Percentiles rank a stretch among this genome's conserved stretches.
phyloP scores from a whole-genome alignment of 2,797 vertebrate genomes.

The Microctenopoma stevenorrisi region DNA sequence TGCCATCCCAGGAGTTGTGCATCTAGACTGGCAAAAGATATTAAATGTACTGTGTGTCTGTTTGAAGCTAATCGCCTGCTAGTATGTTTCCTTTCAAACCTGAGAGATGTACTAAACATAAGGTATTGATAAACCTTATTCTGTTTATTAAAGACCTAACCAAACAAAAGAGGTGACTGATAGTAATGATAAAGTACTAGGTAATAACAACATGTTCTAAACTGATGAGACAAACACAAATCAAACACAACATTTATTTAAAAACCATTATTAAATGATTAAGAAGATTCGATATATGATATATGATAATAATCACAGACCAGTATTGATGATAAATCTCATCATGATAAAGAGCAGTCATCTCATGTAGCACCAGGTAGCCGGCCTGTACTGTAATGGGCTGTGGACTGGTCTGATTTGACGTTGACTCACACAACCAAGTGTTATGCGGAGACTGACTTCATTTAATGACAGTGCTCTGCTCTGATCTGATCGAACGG shows the following conservation, averaged over 20 bases:
- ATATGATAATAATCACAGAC: conserved; percentile 1
- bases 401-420: conserved; percentile 29
- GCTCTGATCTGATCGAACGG: conserved; percentile 11
- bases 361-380: conserved; percentile 32
- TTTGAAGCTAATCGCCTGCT: no score
- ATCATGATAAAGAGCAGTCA: conserved; percentile 25
- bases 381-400: conserved; percentile 1
- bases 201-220: background rate
- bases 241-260: background rate
- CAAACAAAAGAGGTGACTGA: background rate
- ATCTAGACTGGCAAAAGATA: background rate
- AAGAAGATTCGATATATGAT: background rate
- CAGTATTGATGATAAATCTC: conserved; percentile 14
- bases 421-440: conserved; percentile 64
- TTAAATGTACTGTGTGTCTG: no score
- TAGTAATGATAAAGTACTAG: background rate
- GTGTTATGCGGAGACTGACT: conserved; percentile 49
- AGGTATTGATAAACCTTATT: no score
- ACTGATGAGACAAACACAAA: background rate
- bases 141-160: background rate
- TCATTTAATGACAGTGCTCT: conserved; percentile 22
- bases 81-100: no score
- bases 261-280: background rate
- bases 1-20: background rate
- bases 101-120: no score